Percentiles rank a stretch among this genome's conserved stretches.
Evolutionary conservation across 2,888 invertebrate genomes (phyloP).

Genomic region (Limnephilus marmoratus): DNA sequence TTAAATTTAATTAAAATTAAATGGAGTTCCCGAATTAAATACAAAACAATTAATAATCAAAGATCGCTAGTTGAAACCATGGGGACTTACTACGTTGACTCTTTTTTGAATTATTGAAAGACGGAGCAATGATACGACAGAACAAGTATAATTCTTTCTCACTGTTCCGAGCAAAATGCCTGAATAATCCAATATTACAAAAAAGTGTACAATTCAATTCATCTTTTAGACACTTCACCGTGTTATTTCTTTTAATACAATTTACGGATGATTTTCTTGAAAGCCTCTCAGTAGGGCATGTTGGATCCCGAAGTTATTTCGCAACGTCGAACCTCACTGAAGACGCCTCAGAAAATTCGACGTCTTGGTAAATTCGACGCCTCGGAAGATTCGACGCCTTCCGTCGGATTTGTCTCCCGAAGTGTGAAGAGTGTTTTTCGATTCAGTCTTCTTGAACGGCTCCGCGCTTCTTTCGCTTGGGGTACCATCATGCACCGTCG

Average conservation of each 20-base stretch:
- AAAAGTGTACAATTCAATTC: neutral
- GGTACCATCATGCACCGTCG: slow-evolving; percentile 35
- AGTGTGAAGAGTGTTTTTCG: slow-evolving; percentile 61
- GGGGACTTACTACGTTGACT: neutral
- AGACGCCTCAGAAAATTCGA: slow-evolving; percentile 52
- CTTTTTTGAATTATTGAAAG: neutral
- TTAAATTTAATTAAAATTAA: too few relatives aligned
- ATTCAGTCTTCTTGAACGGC: slow-evolving; percentile 52
- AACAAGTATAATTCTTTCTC: neutral
- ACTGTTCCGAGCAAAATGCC: neutral
- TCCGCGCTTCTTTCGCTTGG: slow-evolving; percentile 45
- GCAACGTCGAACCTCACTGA: slow-evolving; percentile 35
- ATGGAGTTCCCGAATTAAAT: too few relatives aligned
- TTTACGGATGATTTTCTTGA: neutral
- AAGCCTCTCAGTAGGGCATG: neutral
- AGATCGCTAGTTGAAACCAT: neutral
- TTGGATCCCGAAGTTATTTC: slow-evolving; percentile 49
- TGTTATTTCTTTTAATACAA: slow-evolving; percentile 2
- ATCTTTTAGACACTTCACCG: neutral
- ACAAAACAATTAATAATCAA: too few relatives aligned
- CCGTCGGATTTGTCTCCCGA: slow-evolving; percentile 59
- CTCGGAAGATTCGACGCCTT: slow-evolving; percentile 55
- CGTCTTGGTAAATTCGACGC: slow-evolving; percentile 49
- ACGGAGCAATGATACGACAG: neutral
- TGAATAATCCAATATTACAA: neutral